Evolutionary conservation across 1,140 invertebrate genomes (phyloP), one percentile per base, ranked within the genome.

Genomic region (Zaprionus inermis): DNA sequence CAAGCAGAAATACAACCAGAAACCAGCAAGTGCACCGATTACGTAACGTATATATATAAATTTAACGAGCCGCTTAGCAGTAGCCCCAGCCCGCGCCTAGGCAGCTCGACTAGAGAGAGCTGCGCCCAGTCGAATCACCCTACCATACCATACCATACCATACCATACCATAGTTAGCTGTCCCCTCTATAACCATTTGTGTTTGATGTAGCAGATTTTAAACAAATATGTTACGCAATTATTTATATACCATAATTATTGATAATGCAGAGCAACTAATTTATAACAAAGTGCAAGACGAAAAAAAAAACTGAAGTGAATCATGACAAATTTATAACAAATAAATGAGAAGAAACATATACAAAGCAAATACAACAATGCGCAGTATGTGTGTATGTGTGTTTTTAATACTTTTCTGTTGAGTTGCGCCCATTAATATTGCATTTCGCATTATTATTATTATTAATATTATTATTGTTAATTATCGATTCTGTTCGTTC

Each of bases 181-280:
- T 28, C 28, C 38, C 38, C n/a, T 44, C 38, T 44, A 9, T 16
- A 44, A 44, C 6, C 7, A 58, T 72, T 76, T 65, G 20, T 71
- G 71, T 44, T 71, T 67, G 59, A 72, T 55, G 49, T 68, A 68
- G 64, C 28, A 24, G 18, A 41, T 30, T 34, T 18, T 41, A 52
- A 69, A 74, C 55, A 41, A 58, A 75, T 63, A 56, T 63, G 64
- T 67, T 61, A 78, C 59, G 70, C 78, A 81, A 89, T 84, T 84
- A 84, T 89, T 84, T 84, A 89, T 89, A 89, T 86, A 85, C 67
- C 69, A 89, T 89, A 78, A 89, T 72, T 88, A 89, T 76, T 49
- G 82, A 78, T 77, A 88, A 86, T 88, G 84, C 80, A 88, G 75
- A 77, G 74, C 70, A 89, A 84, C 74, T 84, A 84, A 88, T 89